These are phyloP conservation scores for Podargus strigoides DNA, from an alignment of 2,797 vertebrate genomes.

Conservation along the genomic window DNA sequence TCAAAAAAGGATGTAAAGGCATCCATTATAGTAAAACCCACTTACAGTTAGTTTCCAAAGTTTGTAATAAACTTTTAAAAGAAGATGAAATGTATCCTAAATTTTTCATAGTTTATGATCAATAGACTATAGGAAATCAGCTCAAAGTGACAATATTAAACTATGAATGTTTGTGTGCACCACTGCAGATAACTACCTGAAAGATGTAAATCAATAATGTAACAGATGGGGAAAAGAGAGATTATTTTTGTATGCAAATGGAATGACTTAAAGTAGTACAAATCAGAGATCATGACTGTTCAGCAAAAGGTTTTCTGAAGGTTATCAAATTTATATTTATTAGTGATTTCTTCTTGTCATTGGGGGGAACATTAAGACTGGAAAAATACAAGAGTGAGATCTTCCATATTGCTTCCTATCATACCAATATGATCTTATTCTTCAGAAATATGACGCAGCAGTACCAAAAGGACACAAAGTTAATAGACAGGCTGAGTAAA, in stretches of 20 bases:
- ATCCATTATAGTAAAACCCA: neutral
- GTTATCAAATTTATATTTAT: slow-evolving; percentile 49
- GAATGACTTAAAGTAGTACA: slow-evolving; percentile 42
- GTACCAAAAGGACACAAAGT: neutral
- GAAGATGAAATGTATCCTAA: neutral
- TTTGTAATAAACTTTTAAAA: slow-evolving; percentile 33
- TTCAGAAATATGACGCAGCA: neutral
- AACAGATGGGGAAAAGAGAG: slow-evolving; percentile 49
- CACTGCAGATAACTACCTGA: slow-evolving; percentile 54
- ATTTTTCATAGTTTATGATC: slow-evolving; percentile 37
- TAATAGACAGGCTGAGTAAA: neutral
- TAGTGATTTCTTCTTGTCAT: slow-evolving; percentile 17
- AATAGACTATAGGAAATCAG: slow-evolving; percentile 38
- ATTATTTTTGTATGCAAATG: slow-evolving; percentile 60
- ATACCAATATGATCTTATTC: neutral
- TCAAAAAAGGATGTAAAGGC: neutral
- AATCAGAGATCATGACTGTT: slow-evolving; percentile 3
- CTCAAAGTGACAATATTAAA: slow-evolving; percentile 44
- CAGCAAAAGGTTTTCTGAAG: slow-evolving; percentile 22
- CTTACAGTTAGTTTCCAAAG: neutral
- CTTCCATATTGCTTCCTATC: neutral
- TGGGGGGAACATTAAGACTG: neutral
- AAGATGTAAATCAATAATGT: slow-evolving; percentile 53
- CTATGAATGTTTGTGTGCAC: slow-evolving; percentile 40
- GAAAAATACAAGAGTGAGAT: neutral